Base-by-base conservation (phyloP, 2,113 vertebrate species). In the Epinephelus moara region DNA sequence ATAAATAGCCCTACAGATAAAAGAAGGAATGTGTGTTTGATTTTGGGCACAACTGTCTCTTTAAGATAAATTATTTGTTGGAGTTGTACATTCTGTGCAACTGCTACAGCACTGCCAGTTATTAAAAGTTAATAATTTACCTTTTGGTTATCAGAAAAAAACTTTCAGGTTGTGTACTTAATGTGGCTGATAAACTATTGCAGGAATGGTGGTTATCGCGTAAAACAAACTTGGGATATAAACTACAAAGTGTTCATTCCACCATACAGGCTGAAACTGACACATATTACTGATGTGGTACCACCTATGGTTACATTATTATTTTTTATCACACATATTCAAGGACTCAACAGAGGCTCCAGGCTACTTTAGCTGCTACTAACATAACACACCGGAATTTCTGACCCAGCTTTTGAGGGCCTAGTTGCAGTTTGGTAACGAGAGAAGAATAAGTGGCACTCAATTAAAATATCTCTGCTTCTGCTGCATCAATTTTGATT, bases 161-260 rank as follows among this genome's bases (percentile, higher is more conserved):
- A 18, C 40, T 23, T 68, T n/a, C 15, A 17, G 49, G 42, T 42
- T 13, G 6, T 6, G 9, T 18, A 57, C 37, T 49, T 11, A 33
- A 37, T 6, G 18, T 21, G 23, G 1, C 14, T 47, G 78, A 49
- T 10, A 4, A 18, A 45, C 25, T 57, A n/a, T 57, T 25, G 60
- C 7, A 33, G 23, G 77, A 64, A 70, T 70, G 70, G 50, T 37
- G 56, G 56, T 64, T 70, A 79, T 85, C 23, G 13, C 45, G 52
- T 71, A 60, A 66, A 85, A 59, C 64, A 63, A 69, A 73, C 47
- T 4, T 15, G 47, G 12, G 11, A 49, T 49, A 15, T 49, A 49
- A 49, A 17, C 11, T 49, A 49, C 47, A 49, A 13, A 10, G 12
- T 14, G 47, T 49, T 49, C 14, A 49, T 49, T 13, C 14, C 47